Evolutionary conservation across 2,888 invertebrate species (phyloP), one percentile per base, ranked within the genome.

Genomic region (Sesamia inferens): DNA sequence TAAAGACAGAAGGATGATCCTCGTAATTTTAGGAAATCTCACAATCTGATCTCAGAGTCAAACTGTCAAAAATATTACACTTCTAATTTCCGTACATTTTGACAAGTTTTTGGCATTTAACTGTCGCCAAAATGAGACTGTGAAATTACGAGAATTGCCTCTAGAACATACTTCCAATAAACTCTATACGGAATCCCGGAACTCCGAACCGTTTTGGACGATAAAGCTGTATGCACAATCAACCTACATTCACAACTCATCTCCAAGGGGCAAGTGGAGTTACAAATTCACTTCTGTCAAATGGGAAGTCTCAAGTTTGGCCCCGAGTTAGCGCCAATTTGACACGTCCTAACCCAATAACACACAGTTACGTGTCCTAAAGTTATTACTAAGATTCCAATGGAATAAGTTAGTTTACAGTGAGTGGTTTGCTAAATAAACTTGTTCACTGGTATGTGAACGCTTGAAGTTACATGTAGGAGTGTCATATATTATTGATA

Each of bases 311-410:
- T 83, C 82, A 92, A 94, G 90, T 93, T 93, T 87, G 85, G 85
- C 83, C 81, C 83, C 83, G 87, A 89, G 89, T 89, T 88, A 85
- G 81, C 84, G 87, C 88, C 90, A 89, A 88, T 92, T 91, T 92
- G 93, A 94, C 93, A 93, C 92, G 89, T 89, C 81, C 88, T 90
- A 92, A 94, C 91, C 90, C 89, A 91, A 94, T 93, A 88, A 90
- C 83, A 86, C 76, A 78, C 72, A 82, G 85, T 85, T 86, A 85
- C 85, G 84, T 79, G 81, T 68, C 63, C 67, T 69, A 66, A 86
- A 86, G 78, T 82, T 81, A 81, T 88, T 82, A 83, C 85, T 85
- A 80, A 86, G 87, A 86, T 86, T 86, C 77, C 77, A 80, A 78
- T 79, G 77, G 76, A 69, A 44, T 66, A 73, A 86, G 74, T 86